Evolutionary conservation across 2,113 vertebrate species (phyloP), one percentile per base, ranked within the genome.

Genomic region (Dryoscopus gambensis): DNA sequence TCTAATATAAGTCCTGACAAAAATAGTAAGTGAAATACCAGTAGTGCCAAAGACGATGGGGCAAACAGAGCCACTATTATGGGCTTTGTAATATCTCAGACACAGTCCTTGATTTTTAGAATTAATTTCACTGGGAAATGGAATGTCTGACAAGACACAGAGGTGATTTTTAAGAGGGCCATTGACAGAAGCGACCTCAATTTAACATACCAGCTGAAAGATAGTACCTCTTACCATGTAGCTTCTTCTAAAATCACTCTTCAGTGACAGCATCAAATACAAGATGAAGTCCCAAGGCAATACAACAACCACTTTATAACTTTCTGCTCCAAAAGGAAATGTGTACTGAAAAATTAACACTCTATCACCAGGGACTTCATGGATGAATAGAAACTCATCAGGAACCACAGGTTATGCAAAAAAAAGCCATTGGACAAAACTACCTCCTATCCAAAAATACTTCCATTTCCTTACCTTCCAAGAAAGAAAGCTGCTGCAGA

Each of bases 51-150:
- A 70, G 91, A 89, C 77, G 74, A 90, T 1, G 4, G 83, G 80
- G 89, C 79, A 93, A 91, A 93, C 75, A 90, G 75, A 93, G 76
- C 27, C 39, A 24, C 71, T 64, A 25, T 84, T 87, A 95, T 21
- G 80, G 65, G 68, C 73, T 92, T 50, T 8, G 25, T 73, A 93
- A 93, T 90, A 95, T 70, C 89, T 93, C 95, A 93, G 64, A 84
- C 83, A 95, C 86, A 89, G 91, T 90, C 96, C 93, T 95, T 95
- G 95, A 78, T 89, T 96, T 93, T 93, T 88, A 81, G 89, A 92
- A 95, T 90, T 90, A 93, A 97, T 96, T 95, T 96, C 71, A 39
- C 84, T 25, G 68, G 86, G 86, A 96, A 97, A 95, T 90, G 35
- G 76, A 95, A 93, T 50, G 68, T 71, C 84, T 97, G 94, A 95